These are phyloP conservation scores for Villa cingulata DNA, from an alignment of 2,888 invertebrate genomes.

Conservation along the genomic window DNA sequence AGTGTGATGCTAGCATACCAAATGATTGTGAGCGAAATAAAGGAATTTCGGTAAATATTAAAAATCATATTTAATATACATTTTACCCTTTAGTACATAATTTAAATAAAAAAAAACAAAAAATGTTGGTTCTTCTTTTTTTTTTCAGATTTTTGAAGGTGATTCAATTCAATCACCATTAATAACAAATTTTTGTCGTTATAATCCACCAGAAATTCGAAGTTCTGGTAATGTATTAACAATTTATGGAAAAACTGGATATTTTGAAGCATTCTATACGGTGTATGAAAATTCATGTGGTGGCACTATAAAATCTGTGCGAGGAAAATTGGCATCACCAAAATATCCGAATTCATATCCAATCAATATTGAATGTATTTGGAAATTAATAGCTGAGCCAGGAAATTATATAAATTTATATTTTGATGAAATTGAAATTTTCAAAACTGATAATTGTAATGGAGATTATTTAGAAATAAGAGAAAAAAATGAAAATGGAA, in stretches of 20 bases:
- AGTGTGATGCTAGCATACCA: no score
- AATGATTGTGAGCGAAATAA: no score
- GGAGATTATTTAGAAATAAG: constrained; percentile 78
- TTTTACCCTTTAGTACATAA: no score
- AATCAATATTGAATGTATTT: constrained; percentile 54
- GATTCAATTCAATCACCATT: constrained; percentile 46
- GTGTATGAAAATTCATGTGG: constrained; percentile 49
- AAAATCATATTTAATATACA: no score
- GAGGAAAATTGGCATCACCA: constrained; percentile 55
- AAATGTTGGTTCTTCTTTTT: no score
- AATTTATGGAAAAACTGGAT: no score
- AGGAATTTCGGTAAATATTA: no score
- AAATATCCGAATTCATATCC: constrained; percentile 59
- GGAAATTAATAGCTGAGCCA: constrained; percentile 51
- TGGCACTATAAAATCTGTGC: constrained; percentile 42
- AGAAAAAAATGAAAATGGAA: constrained; percentile 47
- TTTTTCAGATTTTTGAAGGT: constrained; percentile 52
- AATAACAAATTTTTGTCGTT: constrained; percentile 49
- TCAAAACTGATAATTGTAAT: constrained; percentile 59
- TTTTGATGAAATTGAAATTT: constrained; percentile 56
- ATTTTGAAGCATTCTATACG: constrained; percentile 37
- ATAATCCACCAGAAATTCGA: constrained; percentile 48
- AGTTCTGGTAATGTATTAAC: constrained; percentile 47
- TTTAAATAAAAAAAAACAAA: no score
- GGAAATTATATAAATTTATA: constrained; percentile 56